phyloP scores from a whole-genome alignment of 2,888 invertebrate genomes.

The Ferrisia virgata region DNA sequence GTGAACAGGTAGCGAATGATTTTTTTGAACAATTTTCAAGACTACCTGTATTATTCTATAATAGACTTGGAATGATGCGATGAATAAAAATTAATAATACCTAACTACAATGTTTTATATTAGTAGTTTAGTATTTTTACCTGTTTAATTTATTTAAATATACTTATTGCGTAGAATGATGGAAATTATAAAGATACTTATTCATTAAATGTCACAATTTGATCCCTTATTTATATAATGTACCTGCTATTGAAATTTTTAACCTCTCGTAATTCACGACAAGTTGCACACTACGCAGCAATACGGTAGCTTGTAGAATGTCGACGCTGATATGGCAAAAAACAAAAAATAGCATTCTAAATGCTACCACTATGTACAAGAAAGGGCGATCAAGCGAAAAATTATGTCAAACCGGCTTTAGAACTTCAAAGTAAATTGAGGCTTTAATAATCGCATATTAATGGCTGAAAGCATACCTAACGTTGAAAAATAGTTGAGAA shows the following conservation, averaged over 20 bases:
- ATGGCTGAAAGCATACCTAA: slow-evolving; percentile 22
- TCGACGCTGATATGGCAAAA: neutral
- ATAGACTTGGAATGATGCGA: neutral
- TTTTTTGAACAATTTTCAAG: slow-evolving; percentile 18
- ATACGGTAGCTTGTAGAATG: neutral
- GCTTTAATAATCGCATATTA: slow-evolving; percentile 15
- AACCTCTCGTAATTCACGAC: neutral
- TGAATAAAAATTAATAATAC: slow-evolving; percentile 3
- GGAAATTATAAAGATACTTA: too few relatives aligned
- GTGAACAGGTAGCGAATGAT: neutral
- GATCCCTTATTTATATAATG: too few relatives aligned
- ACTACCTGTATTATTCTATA: slow-evolving; percentile 4
- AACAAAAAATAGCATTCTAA: neutral
- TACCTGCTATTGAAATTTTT: neutral
- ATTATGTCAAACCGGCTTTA: slow-evolving; percentile 25
- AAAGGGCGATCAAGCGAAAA: slow-evolving; percentile 2
- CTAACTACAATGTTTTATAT: neutral
- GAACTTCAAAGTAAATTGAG: slow-evolving; percentile 21
- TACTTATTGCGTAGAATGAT: too few relatives aligned
- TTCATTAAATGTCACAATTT: too few relatives aligned
- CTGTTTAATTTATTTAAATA: too few relatives aligned
- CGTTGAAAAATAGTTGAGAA: slow-evolving; percentile 14
- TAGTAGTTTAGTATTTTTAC: too few relatives aligned
- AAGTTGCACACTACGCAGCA: neutral
- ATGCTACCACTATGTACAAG: neutral